Percentiles rank a stretch among this genome's conserved stretches.
Conservation (phyloP, 2,797 vertebrate species). For the Gallinago stenura region DNA sequence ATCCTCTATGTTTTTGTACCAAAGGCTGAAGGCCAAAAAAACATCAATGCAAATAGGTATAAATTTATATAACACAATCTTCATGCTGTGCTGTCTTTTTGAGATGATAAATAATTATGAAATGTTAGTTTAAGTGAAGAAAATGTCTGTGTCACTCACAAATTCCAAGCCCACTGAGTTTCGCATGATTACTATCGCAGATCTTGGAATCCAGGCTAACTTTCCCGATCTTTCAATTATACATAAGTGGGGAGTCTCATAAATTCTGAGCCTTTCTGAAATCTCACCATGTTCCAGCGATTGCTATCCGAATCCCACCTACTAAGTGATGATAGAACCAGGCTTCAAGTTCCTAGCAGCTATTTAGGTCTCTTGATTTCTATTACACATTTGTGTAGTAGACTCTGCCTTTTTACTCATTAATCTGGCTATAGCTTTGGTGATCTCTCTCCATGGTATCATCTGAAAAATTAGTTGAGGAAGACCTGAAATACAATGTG, state of each 20-base stretch:
- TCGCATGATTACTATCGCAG: background rate
- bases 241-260: background rate
- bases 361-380: slow-evolving; percentile 12
- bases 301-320: background rate
- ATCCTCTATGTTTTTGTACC: background rate
- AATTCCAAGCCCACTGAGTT: background rate
- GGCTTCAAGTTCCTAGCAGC: background rate
- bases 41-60: background rate
- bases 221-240: background rate
- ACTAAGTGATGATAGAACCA: slow-evolving; percentile 28
- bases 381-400: background rate
- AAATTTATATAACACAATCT: background rate
- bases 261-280: slow-evolving; percentile 43
- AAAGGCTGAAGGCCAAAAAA: background rate
- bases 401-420: background rate
- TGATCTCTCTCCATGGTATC: background rate
- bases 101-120: background rate
- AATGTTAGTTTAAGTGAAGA: background rate
- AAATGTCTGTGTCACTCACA: background rate
- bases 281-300: background rate
- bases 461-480: background rate
- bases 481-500: background rate
- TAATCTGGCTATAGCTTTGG: background rate
- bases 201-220: slow-evolving; percentile 5
- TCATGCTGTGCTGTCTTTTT: background rate